Conservation (phyloP, 2,113 vertebrate genomes). For the Baryphthengus martii region DNA sequence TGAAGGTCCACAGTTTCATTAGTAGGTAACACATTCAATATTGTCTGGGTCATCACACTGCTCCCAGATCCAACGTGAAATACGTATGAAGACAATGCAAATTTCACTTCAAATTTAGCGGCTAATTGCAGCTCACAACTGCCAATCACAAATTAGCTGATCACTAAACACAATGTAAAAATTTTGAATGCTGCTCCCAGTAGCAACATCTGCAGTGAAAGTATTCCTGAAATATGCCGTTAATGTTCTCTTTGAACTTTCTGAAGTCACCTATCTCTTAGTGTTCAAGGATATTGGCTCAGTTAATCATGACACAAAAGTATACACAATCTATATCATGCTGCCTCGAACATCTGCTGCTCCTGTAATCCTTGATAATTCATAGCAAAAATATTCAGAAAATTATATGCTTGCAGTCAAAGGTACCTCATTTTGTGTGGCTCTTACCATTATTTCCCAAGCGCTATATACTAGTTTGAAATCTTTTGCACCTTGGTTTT, state of each 20-base stretch:
- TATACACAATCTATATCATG: neutral
- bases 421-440: neutral
- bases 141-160: neutral
- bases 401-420: neutral
- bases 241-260: constrained; percentile 2
- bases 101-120: neutral
- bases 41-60: neutral
- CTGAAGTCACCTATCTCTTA: neutral
- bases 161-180: neutral
- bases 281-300: constrained; percentile 1
- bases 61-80: neutral
- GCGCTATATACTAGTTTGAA: neutral
- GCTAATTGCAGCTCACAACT: neutral
- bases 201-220: neutral
- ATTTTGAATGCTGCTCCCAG: neutral
- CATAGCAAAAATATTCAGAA: constrained; percentile 30
- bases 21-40: neutral
- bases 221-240: neutral
- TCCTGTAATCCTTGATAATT: constrained; percentile 25
- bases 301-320: neutral
- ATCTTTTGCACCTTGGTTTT: neutral
- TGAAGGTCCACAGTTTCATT: neutral
- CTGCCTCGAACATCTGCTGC: constrained; percentile 53
- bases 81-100: neutral
- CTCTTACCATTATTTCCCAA: neutral